These are phyloP conservation scores for Formica exsecta DNA, from an alignment of 1,140 invertebrate species.

Conservation along the genomic window DNA sequence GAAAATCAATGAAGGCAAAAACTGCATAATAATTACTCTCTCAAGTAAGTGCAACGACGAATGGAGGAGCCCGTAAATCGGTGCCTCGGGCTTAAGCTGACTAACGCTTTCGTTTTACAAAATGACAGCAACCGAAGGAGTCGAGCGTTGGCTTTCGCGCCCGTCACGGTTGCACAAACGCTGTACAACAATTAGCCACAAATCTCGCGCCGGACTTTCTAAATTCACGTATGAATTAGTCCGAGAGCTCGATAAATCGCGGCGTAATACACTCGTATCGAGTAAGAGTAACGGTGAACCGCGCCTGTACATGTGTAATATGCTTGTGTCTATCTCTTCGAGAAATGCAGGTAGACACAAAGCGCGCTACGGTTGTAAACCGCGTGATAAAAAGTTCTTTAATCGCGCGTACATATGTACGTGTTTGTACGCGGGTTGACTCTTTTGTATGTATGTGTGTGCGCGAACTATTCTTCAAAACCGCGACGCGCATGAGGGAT, in stretches of 20 bases:
- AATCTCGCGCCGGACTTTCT: constrained; percentile 59
- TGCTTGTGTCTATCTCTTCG: background rate
- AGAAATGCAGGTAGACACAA: constrained; percentile 27
- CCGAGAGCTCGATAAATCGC: constrained; percentile 51
- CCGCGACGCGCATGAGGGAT: constrained; percentile 47
- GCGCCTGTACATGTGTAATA: background rate
- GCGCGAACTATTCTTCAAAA: constrained; percentile 40
- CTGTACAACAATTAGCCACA: constrained; percentile 60
- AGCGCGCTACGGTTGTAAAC: background rate
- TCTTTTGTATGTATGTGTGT: background rate
- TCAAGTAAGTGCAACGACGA: background rate
- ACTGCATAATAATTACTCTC: constrained; percentile 1
- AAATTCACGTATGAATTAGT: constrained; percentile 65
- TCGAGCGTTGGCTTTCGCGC: constrained; percentile 40
- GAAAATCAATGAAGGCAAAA: background rate
- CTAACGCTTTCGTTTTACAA: constrained; percentile 51
- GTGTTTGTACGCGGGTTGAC: background rate
- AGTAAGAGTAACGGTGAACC: constrained; percentile 25
- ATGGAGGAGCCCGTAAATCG: constrained; percentile 13
- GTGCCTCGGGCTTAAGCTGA: background rate
- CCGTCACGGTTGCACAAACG: constrained; percentile 50
- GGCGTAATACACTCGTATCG: background rate
- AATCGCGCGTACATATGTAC: too few species aligned
- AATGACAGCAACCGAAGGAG: constrained; percentile 39
- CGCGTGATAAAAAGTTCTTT: constrained; percentile 10